Evolutionary conservation across 2,113 vertebrate genomes (phyloP).

Genomic region (Platichthys stellatus): DNA sequence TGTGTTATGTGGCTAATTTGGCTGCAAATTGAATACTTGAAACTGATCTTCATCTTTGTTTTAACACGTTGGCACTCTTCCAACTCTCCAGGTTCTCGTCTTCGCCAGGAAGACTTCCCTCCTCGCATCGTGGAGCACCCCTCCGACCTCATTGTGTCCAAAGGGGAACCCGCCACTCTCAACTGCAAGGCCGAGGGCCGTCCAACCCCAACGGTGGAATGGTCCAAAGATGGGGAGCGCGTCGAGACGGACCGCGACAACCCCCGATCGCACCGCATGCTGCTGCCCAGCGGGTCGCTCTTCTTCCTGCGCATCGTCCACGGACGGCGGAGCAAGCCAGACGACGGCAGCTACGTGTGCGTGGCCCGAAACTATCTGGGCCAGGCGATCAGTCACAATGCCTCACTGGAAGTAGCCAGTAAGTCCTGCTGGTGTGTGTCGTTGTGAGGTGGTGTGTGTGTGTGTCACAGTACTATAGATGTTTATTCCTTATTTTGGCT

Average conservation of each 20-base stretch:
- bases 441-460: constrained; percentile 2
- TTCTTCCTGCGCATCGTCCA: constrained; percentile 95
- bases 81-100: constrained; percentile 75
- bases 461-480: background rate
- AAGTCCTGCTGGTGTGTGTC: constrained; percentile 75
- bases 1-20: background rate
- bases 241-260: constrained; percentile 80
- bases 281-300: constrained; percentile 88
- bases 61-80: background rate
- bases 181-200: constrained; percentile 82
- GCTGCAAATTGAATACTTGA: background rate
- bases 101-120: constrained; percentile 82
- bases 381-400: constrained; percentile 95
- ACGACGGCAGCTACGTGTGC: constrained; percentile 93
- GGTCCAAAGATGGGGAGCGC: constrained; percentile 81
- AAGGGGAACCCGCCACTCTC: constrained; percentile 80
- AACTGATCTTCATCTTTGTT: constrained; percentile 1
- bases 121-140: constrained; percentile 82
- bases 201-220: constrained; percentile 78
- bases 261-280: constrained; percentile 80
- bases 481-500: background rate
- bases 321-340: constrained; percentile 91
- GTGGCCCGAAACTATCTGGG: constrained; percentile 97
- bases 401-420: constrained; percentile 97
- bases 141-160: constrained; percentile 81